Conservation (phyloP, 2,113 vertebrate species). For the Anas platyrhynchos region DNA sequence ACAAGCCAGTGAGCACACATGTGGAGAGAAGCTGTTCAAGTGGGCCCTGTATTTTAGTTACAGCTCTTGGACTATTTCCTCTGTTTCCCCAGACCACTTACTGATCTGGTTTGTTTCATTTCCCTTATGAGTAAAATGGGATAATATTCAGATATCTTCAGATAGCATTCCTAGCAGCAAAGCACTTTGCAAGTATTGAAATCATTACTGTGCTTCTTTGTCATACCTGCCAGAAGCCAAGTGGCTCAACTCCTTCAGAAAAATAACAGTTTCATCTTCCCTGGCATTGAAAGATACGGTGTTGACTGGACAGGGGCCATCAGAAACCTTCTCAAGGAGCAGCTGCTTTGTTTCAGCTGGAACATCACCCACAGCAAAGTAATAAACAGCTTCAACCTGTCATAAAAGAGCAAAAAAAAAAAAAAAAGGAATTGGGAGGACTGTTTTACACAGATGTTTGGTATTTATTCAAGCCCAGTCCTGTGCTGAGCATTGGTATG, state of each 20-base stretch:
- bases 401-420: background rate
- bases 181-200: background rate
- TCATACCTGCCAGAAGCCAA: slow-evolving; percentile 79
- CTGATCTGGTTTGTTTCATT: background rate
- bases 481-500: background rate
- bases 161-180: background rate
- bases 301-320: slow-evolving; percentile 68
- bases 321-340: slow-evolving; percentile 59
- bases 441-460: background rate
- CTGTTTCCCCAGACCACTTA: background rate
- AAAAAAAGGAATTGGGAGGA: background rate
- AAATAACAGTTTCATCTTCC: slow-evolving; percentile 70
- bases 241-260: slow-evolving; percentile 77
- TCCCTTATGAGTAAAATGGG: background rate
- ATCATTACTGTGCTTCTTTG: background rate
- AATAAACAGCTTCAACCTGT: slow-evolving; percentile 82
- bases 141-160: background rate
- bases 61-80: background rate
- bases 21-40: background rate
- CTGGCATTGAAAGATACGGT: slow-evolving; percentile 82
- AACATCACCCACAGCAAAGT: slow-evolving; percentile 80
- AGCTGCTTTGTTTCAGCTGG: slow-evolving; percentile 60
- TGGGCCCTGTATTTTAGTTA: background rate
- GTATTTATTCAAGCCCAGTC: background rate
- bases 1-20: background rate